Evolutionary conservation across 2,888 invertebrate species (phyloP).

Genomic region (Chouioia cunea): DNA sequence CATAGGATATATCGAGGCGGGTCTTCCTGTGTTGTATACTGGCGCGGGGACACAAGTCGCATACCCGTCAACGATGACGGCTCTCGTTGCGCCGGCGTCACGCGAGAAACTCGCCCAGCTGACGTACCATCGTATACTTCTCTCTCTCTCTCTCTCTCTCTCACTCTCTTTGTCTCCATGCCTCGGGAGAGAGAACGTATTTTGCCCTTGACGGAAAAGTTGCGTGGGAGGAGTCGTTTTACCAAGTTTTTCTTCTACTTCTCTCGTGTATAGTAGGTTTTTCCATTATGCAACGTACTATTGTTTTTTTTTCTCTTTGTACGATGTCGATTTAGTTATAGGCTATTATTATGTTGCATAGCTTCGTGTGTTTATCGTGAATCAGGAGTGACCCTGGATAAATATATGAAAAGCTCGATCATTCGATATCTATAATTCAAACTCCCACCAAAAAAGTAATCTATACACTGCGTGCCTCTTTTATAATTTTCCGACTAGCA

Average conservation of each 20-base stretch:
- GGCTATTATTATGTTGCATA: too few species aligned
- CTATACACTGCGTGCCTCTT: not conserved
- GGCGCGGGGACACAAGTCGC: not conserved
- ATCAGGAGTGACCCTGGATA: not conserved
- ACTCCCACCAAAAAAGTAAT: not conserved
- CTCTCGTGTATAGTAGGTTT: not conserved
- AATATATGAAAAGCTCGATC: not conserved
- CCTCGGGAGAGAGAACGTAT: too few species aligned
- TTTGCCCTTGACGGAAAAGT: too few species aligned
- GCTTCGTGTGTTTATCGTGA: too few species aligned
- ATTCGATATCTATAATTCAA: constrained; percentile 16
- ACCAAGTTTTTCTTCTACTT: not conserved
- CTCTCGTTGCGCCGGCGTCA: constrained; percentile 56
- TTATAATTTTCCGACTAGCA: constrained; percentile 14
- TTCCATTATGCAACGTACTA: not conserved
- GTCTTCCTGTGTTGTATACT: constrained; percentile 49
- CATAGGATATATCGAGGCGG: constrained; percentile 57
- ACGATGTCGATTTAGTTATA: too few species aligned
- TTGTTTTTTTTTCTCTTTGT: too few species aligned
- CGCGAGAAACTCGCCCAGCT: constrained; percentile 63
- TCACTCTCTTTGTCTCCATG: too few species aligned
- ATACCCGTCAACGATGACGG: constrained; percentile 51
- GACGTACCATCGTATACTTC: constrained; percentile 53
- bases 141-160: constrained; percentile 29
- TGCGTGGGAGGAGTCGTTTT: too few species aligned